These are phyloP conservation scores for Netelia melanura DNA, from an alignment of 2,888 invertebrate genomes.

Conservation along the genomic window DNA sequence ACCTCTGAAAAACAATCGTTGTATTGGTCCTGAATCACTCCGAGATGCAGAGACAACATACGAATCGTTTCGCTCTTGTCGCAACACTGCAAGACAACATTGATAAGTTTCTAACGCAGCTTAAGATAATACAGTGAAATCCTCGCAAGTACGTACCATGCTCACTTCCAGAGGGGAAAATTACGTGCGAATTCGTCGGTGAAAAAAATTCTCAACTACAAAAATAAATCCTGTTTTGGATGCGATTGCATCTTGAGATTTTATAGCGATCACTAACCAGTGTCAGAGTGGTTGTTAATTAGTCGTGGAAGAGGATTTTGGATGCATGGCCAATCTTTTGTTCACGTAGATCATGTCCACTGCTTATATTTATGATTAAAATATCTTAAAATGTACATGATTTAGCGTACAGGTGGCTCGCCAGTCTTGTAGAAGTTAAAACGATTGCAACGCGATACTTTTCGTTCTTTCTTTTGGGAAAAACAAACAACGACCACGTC, in stretches of 20 bases:
- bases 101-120: not conserved
- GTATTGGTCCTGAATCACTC: constrained; percentile 80
- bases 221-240: not conserved
- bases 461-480: constrained; percentile 8
- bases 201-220: not conserved
- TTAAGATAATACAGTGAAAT: constrained; percentile 16
- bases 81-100: constrained; percentile 76
- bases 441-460: constrained; percentile 47
- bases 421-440: constrained; percentile 61
- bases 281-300: constrained; percentile 13
- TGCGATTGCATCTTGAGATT: not conserved
- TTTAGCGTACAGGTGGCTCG: constrained; percentile 62
- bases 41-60: constrained; percentile 74
- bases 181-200: constrained; percentile 57
- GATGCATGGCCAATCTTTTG: constrained; percentile 25
- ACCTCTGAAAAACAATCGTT: constrained; percentile 81
- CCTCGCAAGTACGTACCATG: constrained; percentile 63
- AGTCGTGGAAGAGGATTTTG: constrained; percentile 3
- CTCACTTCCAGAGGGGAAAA: constrained; percentile 50
- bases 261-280: not conserved
- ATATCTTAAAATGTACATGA: constrained; percentile 64
- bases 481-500: constrained; percentile 56
- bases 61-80: constrained; percentile 77
- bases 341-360: constrained; percentile 31
- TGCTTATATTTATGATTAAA: constrained; percentile 66